Base-by-base conservation (phyloP, 2,888 invertebrate species). In the Agonopterix subpropinquella region DNA sequence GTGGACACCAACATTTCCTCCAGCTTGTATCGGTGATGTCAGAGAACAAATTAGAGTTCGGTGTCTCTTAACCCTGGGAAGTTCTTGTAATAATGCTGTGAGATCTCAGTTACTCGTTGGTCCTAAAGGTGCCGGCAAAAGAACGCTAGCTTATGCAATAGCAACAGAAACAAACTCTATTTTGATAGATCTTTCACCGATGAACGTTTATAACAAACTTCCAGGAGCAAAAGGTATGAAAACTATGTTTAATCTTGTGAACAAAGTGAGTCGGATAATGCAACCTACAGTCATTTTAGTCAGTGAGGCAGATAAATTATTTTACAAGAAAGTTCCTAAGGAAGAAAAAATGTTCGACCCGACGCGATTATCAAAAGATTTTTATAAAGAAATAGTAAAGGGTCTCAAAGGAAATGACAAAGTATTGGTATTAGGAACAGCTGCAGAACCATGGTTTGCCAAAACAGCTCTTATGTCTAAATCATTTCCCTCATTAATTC, bases 241-340 rank as follows among this genome's bases (percentile, higher is more conserved):
- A 61, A 91, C 89, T 74, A 85, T 96, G 59, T 88, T 93, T 53
- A 89, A 91, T 53, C 88, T 91, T 18, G 81, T 96, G 1, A 90
- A 89, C 44, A 95, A 92, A 88, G 91, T 93, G 62, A 89, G 92
- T 18, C 84, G 86, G 53, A 48, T 90, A n/a, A 89, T 92, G 65
- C 93, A 95, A 61, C 96, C 96, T 0, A 91, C 94, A 0, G 83
- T 96, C 1, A 91, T 96, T 52, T 90, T 92, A 55, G 90, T 96
- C 15, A 92, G 92, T 4, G 84, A 89, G 44, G 92, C 90, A 1
- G 93, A 94, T 51, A 91, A 90, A 63, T 85, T 92, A 55, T 95
- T 93, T 80, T 92, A 91, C 54, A 93, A 91, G 59, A 91, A 90
- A 69, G 89, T 93, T 3, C 91, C 93, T 0, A 81, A 87, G 53